Evolutionary conservation across 1,140 invertebrate species (phyloP).

Genomic region (Drosophila eugracilis): DNA sequence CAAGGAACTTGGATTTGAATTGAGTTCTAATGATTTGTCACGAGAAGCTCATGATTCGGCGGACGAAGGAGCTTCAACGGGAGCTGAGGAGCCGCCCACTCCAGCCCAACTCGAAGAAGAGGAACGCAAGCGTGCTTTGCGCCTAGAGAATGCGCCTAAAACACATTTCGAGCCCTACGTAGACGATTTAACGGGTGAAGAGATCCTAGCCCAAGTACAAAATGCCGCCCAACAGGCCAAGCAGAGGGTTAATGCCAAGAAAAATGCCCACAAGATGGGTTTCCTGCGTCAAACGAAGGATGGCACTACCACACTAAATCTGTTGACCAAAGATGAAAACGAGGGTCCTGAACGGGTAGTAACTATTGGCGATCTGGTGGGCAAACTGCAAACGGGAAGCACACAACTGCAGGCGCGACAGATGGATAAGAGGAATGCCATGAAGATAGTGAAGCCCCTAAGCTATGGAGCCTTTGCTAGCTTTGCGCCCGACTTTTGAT

Average conservation of each 20-base stretch:
- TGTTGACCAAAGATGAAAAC: conserved; percentile 89
- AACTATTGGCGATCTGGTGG: conserved; percentile 92
- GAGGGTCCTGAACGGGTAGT: conserved; percentile 92
- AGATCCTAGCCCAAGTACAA: conserved; percentile 89
- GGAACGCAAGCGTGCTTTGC: conserved; percentile 82
- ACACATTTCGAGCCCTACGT: conserved; percentile 92
- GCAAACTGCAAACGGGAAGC: conserved; percentile 93
- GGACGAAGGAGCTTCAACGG: conserved; percentile 76
- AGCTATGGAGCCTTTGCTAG: conserved; percentile 98
- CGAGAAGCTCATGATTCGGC: conserved; percentile 78
- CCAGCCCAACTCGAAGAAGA: conserved; percentile 87
- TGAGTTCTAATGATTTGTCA: conserved; percentile 81
- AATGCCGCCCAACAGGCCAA: conserved; percentile 77
- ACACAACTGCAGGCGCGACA: conserved; percentile 89
- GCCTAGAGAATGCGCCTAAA: conserved; percentile 85
- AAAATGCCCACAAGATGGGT: conserved; percentile 89
- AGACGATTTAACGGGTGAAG: conserved; percentile 92
- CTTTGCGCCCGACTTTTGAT: conserved; percentile 97
- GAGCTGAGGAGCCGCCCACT: conserved; percentile 85
- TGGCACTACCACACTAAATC: conserved; percentile 94
- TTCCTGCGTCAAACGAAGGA: conserved; percentile 92
- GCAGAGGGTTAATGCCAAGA: conserved; percentile 74
- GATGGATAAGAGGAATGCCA: conserved; percentile 95
- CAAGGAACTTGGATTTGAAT: conserved; percentile 94
- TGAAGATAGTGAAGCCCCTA: conserved; percentile 95